Conservation (phyloP, 2,797 vertebrate species). For the Gobionotothen gibberifrons region DNA sequence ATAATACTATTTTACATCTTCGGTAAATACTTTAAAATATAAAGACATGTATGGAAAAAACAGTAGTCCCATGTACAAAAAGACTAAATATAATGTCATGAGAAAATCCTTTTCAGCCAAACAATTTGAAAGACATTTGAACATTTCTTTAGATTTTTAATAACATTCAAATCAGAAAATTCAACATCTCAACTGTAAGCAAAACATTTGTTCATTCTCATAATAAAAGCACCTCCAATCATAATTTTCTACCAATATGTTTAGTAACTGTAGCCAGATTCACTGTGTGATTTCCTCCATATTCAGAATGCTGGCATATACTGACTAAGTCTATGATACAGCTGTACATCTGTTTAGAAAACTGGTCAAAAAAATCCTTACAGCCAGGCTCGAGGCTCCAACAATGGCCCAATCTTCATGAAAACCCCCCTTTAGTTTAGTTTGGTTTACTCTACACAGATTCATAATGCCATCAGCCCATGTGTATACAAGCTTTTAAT, state of each 20-base stretch:
- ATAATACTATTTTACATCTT: too few species aligned
- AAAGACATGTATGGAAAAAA: too few species aligned
- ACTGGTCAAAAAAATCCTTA: conserved; percentile 6
- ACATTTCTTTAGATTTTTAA: too few species aligned
- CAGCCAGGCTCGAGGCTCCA: conserved; percentile 25
- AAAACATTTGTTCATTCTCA: background rate
- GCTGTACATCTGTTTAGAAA: conserved; percentile 1
- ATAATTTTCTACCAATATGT: background rate
- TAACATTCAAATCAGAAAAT: too few species aligned
- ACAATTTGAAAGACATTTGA: too few species aligned
- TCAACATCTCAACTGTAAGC: too few species aligned
- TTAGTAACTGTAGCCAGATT: background rate
- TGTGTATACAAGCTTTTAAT: conserved; percentile 70
- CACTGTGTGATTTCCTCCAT: background rate
- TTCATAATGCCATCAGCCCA: conserved; percentile 44
- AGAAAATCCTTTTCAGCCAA: too few species aligned
- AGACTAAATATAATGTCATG: too few species aligned
- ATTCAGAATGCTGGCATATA: conserved; percentile 6
- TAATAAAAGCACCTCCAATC: background rate
- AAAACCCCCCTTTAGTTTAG: conserved; percentile 21
- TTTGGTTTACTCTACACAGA: conserved; percentile 40
- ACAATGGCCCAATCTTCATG: conserved; percentile 42
- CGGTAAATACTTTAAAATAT: too few species aligned
- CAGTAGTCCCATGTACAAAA: too few species aligned
- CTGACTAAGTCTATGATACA: conserved; percentile 8